These are phyloP conservation scores for Pseudococcus longispinus DNA, from an alignment of 2,888 invertebrate genomes.

Conservation along the genomic window DNA sequence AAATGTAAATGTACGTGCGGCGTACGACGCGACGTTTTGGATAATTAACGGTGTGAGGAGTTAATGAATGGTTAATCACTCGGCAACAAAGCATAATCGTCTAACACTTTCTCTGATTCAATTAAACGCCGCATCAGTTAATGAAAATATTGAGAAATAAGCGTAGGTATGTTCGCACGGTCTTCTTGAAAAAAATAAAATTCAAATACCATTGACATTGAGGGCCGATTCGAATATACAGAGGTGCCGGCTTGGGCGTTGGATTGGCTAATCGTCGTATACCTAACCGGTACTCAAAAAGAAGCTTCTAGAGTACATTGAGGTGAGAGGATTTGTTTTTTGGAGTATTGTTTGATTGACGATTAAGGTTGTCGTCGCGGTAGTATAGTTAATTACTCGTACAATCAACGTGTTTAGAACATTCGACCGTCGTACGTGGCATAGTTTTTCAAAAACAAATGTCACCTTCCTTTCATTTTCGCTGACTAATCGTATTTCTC, in stretches of 20 bases:
- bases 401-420: not conserved
- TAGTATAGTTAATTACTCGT: constrained; percentile 20
- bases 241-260: constrained; percentile 4
- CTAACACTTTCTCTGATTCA: constrained; percentile 36
- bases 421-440: constrained; percentile 17
- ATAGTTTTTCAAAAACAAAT: constrained; percentile 5
- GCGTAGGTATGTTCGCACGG: constrained; percentile 25
- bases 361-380: constrained; percentile 15
- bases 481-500: not conserved
- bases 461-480: constrained; percentile 44
- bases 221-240: not conserved
- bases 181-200: constrained; percentile 8
- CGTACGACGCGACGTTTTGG: not conserved
- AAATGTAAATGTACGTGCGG: not conserved
- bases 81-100: constrained; percentile 33
- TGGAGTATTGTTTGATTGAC: constrained; percentile 30
- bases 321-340: not conserved
- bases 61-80: constrained; percentile 41
- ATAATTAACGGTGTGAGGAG: constrained; percentile 20
- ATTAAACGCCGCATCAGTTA: constrained; percentile 14
- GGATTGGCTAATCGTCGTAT: not conserved
- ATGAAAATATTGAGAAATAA: constrained; percentile 43
- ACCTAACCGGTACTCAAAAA: not conserved
- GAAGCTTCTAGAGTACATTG: not conserved
- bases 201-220: constrained; percentile 37